Base-by-base conservation (phyloP, 2,888 invertebrate species). In the Arge pagana region DNA sequence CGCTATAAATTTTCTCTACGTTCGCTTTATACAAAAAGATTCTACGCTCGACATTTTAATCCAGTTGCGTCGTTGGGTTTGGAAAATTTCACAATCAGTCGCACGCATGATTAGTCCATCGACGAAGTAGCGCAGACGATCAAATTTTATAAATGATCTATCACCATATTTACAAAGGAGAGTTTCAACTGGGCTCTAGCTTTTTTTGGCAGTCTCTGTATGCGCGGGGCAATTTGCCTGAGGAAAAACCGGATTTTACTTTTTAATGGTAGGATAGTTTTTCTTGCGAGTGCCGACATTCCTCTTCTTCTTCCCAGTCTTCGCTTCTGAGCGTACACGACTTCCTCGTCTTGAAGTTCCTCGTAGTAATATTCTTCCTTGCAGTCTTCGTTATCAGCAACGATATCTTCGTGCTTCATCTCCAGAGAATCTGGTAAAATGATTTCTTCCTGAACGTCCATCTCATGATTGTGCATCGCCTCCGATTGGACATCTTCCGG, bases 111-210 rank as follows among this genome's bases (percentile, higher is more conserved):
- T n/a, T n/a, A n/a, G n/a, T n/a, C n/a, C n/a, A n/a, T n/a, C n/a
- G n/a, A n/a, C n/a, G n/a, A n/a, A n/a, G n/a, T n/a, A n/a, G n/a
- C n/a, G n/a, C 18, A 3, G 19, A 19, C 8, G 33, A 58, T 49
- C 37, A 50, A 33, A 52, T 55, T 63, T 71, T 65, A 76, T 55
- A 76, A 61, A 10, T 63, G 61, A 61, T 75, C 74, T 33, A 76
- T 76, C 24, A 76, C 76, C 65, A 71, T 72, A 43, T 72, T 76
- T 13, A 76, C 75, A 53, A 76, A 75, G 1, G 69, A 66, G 5
- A 76, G 59, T 58, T 76, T 76, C 1, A 76, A 56, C 48, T 67
- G 70, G 4, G 76, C 75, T 51, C 70, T 67, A n/a, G 73, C 64
- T 50, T 67, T 72, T 35, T 59, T 70, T 6, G 76, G 76, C 16